Base-by-base conservation (phyloP, 2,888 invertebrate species). In the Catocala nupta region DNA sequence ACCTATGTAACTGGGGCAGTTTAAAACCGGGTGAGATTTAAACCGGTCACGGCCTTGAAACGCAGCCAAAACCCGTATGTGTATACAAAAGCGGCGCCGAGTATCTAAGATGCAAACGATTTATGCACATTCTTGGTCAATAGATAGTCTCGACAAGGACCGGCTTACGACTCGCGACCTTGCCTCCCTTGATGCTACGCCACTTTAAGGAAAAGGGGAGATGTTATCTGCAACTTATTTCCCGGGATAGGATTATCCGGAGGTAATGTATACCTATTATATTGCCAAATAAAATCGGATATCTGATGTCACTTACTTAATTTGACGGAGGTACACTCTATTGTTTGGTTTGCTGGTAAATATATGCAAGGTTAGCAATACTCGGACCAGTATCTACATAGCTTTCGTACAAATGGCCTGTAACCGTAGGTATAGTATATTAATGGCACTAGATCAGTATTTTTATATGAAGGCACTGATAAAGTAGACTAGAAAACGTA, bases 21-120 rank as follows among this genome's bases (percentile, higher is more conserved):
- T 65, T 67, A 63, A 67, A 68, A 65, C 60, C 59, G 55, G 49
- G 50, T 55, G 43, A 57, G 48, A 61, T 70, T 72, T 70, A 71
- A 71, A 68, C 63, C 73, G 77, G 75, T 73, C 77, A 68, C 63
- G 70, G 65, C 73, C 79, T 78, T 78, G 76, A 78, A 63, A 13
- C 57, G 33, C 51, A 55, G 75, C 78, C 78, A 77, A 75, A 64
- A 68, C 9, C 13, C 57, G 47, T 53, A 49, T 55, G 47, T 9
- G 36, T 39, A 1, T 39, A 39, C 9, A 39, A 25, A 25, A 25
- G 25, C 25, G 42, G 8, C 39, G 44, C 54, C n/a, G 62, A 25
- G 33, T 56, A 12, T 43, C n/a, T 43, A 7, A 13, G 16, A 36
- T 42, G 48, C 56, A 47, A 25, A 13, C 56, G 61, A 59, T 58